Evolutionary conservation across 2,888 invertebrate genomes (phyloP), one percentile per base, ranked within the genome.

Genomic region (Cinara cedri): DNA sequence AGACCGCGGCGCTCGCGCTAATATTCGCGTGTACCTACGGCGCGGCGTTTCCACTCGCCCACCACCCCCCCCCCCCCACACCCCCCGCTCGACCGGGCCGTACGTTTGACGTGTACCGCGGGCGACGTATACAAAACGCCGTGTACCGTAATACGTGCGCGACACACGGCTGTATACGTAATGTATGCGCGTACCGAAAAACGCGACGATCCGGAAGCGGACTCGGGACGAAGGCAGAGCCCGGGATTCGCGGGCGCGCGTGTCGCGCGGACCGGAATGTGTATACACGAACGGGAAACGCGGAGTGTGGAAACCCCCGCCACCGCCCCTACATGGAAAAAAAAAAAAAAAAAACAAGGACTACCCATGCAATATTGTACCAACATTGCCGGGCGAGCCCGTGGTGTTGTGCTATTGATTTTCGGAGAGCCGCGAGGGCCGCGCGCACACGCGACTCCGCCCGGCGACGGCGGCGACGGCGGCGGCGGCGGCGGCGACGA

Each of bases 391-490:
- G 13, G 51, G 19, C 13, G 68, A 51, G 68, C 51, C 51, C 51
- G 51, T 60, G 6, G 3, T 4, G 6, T 3, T 34, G 3, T 4
- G 3, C 34, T 65, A 72, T 72, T 72, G 72, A 72, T 72, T 72
- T 72, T 60, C 44, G 46, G n/a, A 19, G 19, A 24, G n/a, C 13
- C 51, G 19, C 46, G 71, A 55, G 24, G 49, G 16, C 24, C 68
- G 19, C 46, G 72, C 72, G 60, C 70, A 70, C 60, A 13, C 46
- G 57, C 72, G 19, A 72, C 60, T 49, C 60, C 72, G 46, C 62
- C 72, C 72, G 26, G 14, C 42, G 51, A 51, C 34, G 14, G n/a
- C 10, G 24, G 26, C 19, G 14, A 21, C n/a, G 1, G 24, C 24
- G n/a, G 8, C 46, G 14, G 2, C 11, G 13, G 1, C 4, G 1